Percentiles rank a stretch among this genome's conserved stretches.
Conservation (phyloP, 2,113 vertebrate genomes). For the Psittacus erithacus region DNA sequence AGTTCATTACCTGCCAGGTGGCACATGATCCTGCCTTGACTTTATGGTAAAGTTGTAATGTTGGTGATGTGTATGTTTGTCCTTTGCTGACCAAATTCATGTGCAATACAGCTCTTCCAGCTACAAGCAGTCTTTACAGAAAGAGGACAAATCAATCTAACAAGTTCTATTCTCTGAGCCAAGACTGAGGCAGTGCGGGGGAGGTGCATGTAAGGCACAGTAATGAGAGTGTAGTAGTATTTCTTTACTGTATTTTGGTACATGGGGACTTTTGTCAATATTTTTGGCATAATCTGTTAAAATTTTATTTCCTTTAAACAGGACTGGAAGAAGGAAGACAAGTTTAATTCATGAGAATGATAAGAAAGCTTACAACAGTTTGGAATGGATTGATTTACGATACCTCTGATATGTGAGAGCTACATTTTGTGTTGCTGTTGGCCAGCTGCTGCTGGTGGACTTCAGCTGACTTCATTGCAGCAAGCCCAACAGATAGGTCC, state of each 20-base stretch:
- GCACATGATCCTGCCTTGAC: not conserved
- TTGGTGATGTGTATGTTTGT: not conserved
- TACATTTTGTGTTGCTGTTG: not conserved
- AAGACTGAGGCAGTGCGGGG: not conserved
- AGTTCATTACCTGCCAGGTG: not conserved
- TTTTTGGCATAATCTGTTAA: constrained; percentile 1
- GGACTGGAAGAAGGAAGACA: constrained; percentile 37
- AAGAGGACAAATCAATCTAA: not conserved
- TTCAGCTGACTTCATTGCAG: constrained; percentile 34
- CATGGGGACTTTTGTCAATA: not conserved
- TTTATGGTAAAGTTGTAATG: not conserved
- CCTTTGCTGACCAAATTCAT: not conserved
- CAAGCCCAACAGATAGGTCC: not conserved
- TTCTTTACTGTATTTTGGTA: not conserved
- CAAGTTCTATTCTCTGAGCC: not conserved
- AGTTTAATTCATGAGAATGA: not conserved
- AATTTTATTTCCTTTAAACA: constrained; percentile 23
- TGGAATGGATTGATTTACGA: constrained; percentile 25
- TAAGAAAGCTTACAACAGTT: not conserved
- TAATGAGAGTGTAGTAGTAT: not conserved
- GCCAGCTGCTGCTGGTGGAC: constrained; percentile 26
- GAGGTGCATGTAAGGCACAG: not conserved
- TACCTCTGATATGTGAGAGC: constrained; percentile 50
- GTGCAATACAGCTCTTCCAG: not conserved
- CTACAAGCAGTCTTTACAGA: not conserved